phyloP scores from a whole-genome alignment of 2,888 invertebrate species.

The Nezara viridula region DNA sequence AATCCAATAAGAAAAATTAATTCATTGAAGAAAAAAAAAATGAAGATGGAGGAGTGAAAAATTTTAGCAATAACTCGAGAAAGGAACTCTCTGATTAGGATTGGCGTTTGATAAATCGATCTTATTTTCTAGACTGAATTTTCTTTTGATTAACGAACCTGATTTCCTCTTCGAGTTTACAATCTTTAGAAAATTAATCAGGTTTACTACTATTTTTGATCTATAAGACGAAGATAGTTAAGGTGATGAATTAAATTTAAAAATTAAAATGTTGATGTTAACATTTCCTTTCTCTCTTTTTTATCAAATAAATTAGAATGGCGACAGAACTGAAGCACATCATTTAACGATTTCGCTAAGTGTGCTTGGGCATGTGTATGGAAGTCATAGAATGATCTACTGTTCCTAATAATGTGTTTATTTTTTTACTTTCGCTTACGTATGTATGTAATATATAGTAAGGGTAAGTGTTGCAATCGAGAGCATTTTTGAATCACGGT shows the following conservation, averaged over 20 bases:
- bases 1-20: not conserved
- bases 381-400: too few relatives aligned
- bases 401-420: too few relatives aligned
- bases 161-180: not conserved
- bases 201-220: not conserved
- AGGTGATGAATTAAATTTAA: not conserved
- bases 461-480: too few relatives aligned
- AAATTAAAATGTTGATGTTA: too few relatives aligned
- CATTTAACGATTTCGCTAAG: too few relatives aligned
- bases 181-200: not conserved
- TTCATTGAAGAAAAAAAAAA: not conserved
- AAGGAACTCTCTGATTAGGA: not conserved
- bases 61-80: not conserved
- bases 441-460: too few relatives aligned
- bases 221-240: not conserved
- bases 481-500: too few relatives aligned
- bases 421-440: too few relatives aligned
- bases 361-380: too few relatives aligned
- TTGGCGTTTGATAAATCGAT: conserved; percentile 20
- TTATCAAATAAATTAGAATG: too few relatives aligned
- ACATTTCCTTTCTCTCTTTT: too few relatives aligned
- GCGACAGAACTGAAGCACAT: too few relatives aligned
- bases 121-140: not conserved
- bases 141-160: not conserved
- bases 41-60: not conserved